Base-by-base conservation (phyloP, 2,888 invertebrate genomes). In the Leucoma salicis region DNA sequence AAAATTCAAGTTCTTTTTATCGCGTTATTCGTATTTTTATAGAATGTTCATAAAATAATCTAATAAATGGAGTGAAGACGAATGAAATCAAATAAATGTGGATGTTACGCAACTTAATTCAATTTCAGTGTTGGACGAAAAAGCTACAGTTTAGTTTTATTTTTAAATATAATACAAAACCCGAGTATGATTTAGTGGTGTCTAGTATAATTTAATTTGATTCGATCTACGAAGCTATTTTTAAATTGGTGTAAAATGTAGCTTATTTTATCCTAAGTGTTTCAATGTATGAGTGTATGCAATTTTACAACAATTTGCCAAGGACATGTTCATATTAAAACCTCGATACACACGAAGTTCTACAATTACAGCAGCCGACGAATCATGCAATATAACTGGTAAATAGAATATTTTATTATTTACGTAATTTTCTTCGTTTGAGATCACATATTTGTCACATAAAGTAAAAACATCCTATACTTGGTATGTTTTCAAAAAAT, bases 281-380 rank as follows among this genome's bases (percentile, higher is more conserved):
- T 74, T 70, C 69, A 70, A 79, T 82, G 76, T 72, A 74, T 74
- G 76, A 68, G 77, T 77, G 72, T 71, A 65, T 71, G 63, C 62
- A 68, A 76, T 78, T 73, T 65, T 70, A 74, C 64, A 65, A 74
- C 62, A 76, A 64, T 75, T 77, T 74, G 66, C 79, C 82, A 86
- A 87, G 88, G 88, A 88, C 87, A 89, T 89, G 88, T 85, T 73
- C 85, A 83, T 83, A 80, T 64, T 78, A 87, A 87, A 81, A 78
- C 74, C 75, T 78, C 76, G 74, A 65, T 73, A 70, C 74, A 79
- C 72, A 74, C 72, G 74, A 77, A 72, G 74, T 79, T 87, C 83
- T 78, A 79, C 79, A 77, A 74, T 74, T 78, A 74, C 77, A 74
- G 63, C 78, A 70, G 68, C 70, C 74, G 76, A 76, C 73, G 72